Conservation (phyloP, 2,888 invertebrate genomes). For the Thecocarcelia acutangulata region DNA sequence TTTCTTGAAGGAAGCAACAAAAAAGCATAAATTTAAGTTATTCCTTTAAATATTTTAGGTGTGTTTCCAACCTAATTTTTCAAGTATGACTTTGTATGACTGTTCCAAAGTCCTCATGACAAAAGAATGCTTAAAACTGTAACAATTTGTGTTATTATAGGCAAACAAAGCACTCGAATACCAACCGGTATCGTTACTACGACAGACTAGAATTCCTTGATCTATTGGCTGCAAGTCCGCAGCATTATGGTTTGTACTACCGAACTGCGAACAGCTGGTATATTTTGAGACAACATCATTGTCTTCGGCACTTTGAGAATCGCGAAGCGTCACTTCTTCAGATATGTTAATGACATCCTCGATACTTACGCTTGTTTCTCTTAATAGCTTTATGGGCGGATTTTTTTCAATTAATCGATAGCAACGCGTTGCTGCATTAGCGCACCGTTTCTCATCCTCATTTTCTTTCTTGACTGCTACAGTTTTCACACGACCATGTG, state of each 20-base stretch:
- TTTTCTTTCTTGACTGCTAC: conserved; percentile 80
- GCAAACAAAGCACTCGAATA: conserved; percentile 87
- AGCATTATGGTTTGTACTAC: conserved; percentile 68
- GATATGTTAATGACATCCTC: conserved; percentile 76
- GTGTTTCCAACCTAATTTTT: conserved; percentile 75
- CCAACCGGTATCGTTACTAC: conserved; percentile 85
- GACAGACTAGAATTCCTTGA: conserved; percentile 88
- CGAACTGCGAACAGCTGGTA: conserved; percentile 76
- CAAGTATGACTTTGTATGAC: conserved; percentile 74
- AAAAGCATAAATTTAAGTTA: not conserved
- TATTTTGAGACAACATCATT: conserved; percentile 72
- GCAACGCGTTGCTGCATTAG: conserved; percentile 71
- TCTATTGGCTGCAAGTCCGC: conserved; percentile 81
- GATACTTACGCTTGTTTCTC: conserved; percentile 72
- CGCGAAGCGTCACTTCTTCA: conserved; percentile 73
- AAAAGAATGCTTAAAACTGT: conserved; percentile 76
- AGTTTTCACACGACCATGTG: conserved; percentile 82
- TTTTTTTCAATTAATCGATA: conserved; percentile 76
- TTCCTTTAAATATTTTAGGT: too few relatives aligned
- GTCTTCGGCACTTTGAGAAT: conserved; percentile 60
- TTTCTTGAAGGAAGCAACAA: conserved; percentile 71
- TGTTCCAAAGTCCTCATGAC: conserved; percentile 74
- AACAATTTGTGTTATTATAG: conserved; percentile 82
- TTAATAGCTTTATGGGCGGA: conserved; percentile 72
- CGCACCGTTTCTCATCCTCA: conserved; percentile 72